Evolutionary conservation across 1,140 invertebrate genomes (phyloP).

Genomic region (Ephestia elutella): DNA sequence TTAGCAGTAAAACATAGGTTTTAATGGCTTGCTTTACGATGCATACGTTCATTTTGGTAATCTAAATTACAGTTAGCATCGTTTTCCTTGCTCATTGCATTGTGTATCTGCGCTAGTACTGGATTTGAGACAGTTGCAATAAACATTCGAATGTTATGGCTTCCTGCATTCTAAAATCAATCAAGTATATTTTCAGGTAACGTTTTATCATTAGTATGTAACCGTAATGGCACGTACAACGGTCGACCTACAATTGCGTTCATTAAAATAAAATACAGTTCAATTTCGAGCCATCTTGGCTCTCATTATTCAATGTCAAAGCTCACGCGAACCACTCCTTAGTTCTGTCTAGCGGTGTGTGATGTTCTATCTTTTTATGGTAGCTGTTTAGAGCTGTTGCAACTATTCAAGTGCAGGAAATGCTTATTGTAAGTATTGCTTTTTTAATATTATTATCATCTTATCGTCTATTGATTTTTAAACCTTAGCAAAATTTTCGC

Average conservation of each 20-base stretch:
- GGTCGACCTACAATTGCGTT: constrained; percentile 41
- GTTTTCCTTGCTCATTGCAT: constrained; percentile 23
- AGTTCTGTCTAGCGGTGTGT: constrained; percentile 21
- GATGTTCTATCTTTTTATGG: background rate
- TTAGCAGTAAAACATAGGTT: constrained; percentile 15
- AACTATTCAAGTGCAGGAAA: no score
- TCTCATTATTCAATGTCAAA: constrained; percentile 61
- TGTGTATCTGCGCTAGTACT: constrained; percentile 19
- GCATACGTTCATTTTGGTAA: constrained; percentile 25
- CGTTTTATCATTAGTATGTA: constrained; percentile 44
- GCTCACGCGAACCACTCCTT: constrained; percentile 51
- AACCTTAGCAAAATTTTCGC: no score
- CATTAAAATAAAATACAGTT: constrained; percentile 61
- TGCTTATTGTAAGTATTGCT: no score
- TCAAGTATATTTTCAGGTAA: constrained; percentile 37
- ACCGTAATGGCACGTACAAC: constrained; percentile 39
- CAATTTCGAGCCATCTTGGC: constrained; percentile 50
- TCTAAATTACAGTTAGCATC: constrained; percentile 42
- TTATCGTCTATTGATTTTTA: no score
- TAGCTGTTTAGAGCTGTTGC: background rate
- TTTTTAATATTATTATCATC: no score
- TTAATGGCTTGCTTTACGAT: constrained; percentile 17
- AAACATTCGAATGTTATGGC: constrained; percentile 25
- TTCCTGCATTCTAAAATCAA: constrained; percentile 51
- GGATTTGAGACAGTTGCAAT: constrained; percentile 27